These are phyloP conservation scores for Subanguina moxae DNA, from an alignment of 1,140 invertebrate genomes.

Conservation along the genomic window DNA sequence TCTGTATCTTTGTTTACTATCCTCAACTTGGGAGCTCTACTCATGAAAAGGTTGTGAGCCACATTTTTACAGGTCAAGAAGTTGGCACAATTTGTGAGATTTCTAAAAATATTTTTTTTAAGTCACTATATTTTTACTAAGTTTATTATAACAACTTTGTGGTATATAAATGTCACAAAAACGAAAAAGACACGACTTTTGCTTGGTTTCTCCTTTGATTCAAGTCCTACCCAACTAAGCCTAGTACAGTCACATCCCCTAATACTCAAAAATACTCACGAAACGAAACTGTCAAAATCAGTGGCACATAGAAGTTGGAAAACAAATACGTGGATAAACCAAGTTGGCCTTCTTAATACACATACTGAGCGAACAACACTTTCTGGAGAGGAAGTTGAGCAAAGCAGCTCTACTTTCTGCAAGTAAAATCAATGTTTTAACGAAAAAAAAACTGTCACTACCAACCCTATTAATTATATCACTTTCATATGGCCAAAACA, in stretches of 20 bases:
- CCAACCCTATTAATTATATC: constrained; percentile 46
- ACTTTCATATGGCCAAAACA: constrained; percentile 59
- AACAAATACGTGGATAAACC: constrained; percentile 54
- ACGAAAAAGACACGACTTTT: too few relatives aligned
- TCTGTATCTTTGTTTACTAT: constrained; percentile 16
- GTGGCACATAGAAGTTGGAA: constrained; percentile 44
- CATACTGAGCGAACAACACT: background rate
- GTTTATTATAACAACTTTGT: too few relatives aligned
- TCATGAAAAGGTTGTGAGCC: constrained; percentile 56
- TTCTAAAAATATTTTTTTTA: constrained; percentile 29
- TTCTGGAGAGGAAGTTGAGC: background rate
- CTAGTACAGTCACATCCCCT: too few relatives aligned
- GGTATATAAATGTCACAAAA: too few relatives aligned
- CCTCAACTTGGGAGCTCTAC: constrained; percentile 46
- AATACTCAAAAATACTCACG: constrained; percentile 23
- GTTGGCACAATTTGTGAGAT: constrained; percentile 39
- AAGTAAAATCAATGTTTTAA: too few relatives aligned
- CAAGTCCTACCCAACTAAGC: too few relatives aligned
- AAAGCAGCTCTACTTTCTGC: background rate
- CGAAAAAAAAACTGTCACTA: too few relatives aligned
- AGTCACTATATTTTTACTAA: too few relatives aligned
- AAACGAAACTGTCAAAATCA: constrained; percentile 48
- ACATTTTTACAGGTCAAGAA: constrained; percentile 49
- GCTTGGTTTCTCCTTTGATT: constrained; percentile 5
- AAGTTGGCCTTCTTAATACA: constrained; percentile 46